Evolutionary conservation across 2,797 vertebrate genomes (phyloP).

Genomic region (Notolabrus celidotus): DNA sequence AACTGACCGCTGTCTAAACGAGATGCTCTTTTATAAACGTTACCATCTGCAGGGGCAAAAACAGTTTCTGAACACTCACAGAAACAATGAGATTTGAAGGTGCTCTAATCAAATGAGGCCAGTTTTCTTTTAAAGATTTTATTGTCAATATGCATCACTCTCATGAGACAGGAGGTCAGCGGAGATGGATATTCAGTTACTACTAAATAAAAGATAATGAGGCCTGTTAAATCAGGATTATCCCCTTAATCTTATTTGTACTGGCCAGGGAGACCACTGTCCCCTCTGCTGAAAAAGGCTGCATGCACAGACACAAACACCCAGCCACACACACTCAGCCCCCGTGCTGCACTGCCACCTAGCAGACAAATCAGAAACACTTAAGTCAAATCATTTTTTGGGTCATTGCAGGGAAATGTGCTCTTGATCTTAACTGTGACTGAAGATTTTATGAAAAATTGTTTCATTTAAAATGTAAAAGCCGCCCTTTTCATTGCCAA

Average conservation of each 20-base stretch:
- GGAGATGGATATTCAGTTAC: constrained; percentile 54
- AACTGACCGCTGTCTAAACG: constrained; percentile 17
- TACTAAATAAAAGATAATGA: constrained; percentile 74
- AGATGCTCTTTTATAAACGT: constrained; percentile 8
- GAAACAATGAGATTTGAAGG: constrained; percentile 14
- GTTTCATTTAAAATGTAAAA: constrained; percentile 19
- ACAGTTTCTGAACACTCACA: constrained; percentile 6
- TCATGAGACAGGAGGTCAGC: constrained; percentile 51
- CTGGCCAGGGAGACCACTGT: constrained; percentile 56
- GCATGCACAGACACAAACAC: not conserved
- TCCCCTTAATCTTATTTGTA: constrained; percentile 73
- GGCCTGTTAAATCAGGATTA: constrained; percentile 73
- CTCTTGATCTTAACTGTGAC: constrained; percentile 1
- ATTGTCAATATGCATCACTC: constrained; percentile 33
- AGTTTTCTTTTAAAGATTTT: constrained; percentile 41
- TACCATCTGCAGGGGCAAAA: not conserved
- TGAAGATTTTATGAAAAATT: constrained; percentile 4
- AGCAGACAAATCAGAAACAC: constrained; percentile 59
- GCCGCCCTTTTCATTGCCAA: not conserved
- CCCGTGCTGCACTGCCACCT: constrained; percentile 73
- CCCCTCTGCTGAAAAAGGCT: constrained; percentile 40
- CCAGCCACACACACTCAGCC: not conserved
- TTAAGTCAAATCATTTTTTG: constrained; percentile 3
- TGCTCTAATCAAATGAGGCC: constrained; percentile 30
- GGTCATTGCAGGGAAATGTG: constrained; percentile 17